Evolutionary conservation across 2,113 vertebrate species (phyloP), one percentile per base, ranked within the genome.

Genomic region (Alectura lathami): DNA sequence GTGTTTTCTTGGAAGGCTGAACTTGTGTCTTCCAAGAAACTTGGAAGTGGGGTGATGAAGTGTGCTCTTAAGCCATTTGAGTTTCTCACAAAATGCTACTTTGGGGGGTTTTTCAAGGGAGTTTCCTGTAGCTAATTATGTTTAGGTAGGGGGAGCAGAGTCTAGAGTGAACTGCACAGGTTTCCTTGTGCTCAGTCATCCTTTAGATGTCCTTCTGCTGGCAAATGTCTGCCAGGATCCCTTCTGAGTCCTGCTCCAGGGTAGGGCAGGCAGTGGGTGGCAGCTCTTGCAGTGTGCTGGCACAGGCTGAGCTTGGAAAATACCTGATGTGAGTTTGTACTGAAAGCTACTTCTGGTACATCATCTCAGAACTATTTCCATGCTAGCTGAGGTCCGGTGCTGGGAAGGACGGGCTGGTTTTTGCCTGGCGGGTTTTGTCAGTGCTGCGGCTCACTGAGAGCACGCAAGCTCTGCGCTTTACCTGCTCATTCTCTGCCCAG

Each of bases 1-100:
- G 11, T 17, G 6, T 1, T 64, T 56, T 14, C 21, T 82, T 51
- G 56, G 8, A 51, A 23, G 42, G 9, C 10, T 17, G 29, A 13
- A 2, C 75, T 94, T 63, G 38, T 74, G 51, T 56, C 70, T n/a
- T 59, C 51, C 56, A 17, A 6, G 38, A 1, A 86, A 3, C 16
- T 11, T 17, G 50, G 34, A 3, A 36, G 5, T 0, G 0, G 40
- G 14, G 21, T 76, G 64, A 3, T 34, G 0, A 2, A 53, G 14
- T 16, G 20, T 9, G 1, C 57, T 32, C 1, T 45, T 66, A 29
- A 32, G n/a, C n/a, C 40, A 0, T 34, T 32, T 79, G 78, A 27
- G 24, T 83, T 72, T 51, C 40, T 11, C 57, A 5, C 9, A 3
- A n/a, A 50, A 5, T 2, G 1, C 45, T 81, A 43, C 42, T 62